Conservation (phyloP, 2,113 vertebrate species). For the Oreochromis tanganicae region DNA sequence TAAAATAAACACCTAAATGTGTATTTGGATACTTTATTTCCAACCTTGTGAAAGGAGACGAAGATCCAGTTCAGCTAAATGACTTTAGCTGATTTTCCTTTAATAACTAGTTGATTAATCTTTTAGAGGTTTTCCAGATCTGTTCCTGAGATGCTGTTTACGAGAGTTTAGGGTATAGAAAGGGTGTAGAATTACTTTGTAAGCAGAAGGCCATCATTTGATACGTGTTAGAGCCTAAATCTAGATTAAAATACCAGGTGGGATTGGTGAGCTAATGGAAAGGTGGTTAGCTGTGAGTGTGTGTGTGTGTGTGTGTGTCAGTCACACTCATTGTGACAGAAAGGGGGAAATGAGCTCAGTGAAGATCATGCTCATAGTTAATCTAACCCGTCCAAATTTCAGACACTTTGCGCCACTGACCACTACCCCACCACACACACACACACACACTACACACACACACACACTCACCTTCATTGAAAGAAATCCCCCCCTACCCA, state of each 20-base stretch:
- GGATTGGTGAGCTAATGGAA: background rate
- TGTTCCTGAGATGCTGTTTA: background rate
- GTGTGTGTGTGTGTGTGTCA: background rate
- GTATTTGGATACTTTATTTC: background rate
- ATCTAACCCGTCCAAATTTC: conserved; percentile 51
- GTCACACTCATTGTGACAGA: conserved; percentile 2
- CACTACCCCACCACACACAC: background rate
- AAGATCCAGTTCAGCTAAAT: background rate
- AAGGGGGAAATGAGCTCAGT: conserved; percentile 57
- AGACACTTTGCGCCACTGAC: conserved; percentile 36
- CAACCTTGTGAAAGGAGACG: background rate
- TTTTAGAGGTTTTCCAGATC: background rate
- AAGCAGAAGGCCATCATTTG: conserved; percentile 7
- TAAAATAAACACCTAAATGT: background rate
- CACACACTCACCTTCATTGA: conserved; percentile 19
- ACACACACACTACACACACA: background rate
- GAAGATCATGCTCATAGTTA: conserved; percentile 57
- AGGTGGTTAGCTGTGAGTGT: background rate
- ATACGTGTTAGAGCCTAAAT: conserved; percentile 46
- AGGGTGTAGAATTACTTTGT: conserved; percentile 7
- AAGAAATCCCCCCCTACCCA: conserved; percentile 8
- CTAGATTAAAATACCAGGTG: conserved; percentile 41
- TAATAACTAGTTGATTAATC: background rate
- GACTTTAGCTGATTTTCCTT: background rate
- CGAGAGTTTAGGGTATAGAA: background rate